A percentile compares a stretch with the other conserved stretches of the same genome.
These are phyloP conservation scores for Mesitornis unicolor DNA, from an alignment of 2,113 vertebrate genomes.

Conservation along the genomic window DNA sequence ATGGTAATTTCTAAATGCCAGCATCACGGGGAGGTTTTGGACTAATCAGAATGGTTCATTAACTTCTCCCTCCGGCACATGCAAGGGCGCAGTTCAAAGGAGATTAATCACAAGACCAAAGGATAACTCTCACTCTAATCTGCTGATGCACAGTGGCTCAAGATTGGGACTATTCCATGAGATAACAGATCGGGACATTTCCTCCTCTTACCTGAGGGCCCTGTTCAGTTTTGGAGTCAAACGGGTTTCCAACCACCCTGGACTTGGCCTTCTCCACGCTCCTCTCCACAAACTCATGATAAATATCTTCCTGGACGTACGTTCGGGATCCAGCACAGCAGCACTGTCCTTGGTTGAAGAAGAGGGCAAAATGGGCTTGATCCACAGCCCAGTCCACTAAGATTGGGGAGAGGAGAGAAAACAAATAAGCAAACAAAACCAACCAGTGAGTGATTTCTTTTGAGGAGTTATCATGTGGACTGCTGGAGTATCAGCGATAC, in stretches of 20 bases:
- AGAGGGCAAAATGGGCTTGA: constrained; percentile 91
- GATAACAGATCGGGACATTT: neutral
- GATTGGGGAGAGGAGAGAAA: neutral
- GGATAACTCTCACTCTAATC: neutral
- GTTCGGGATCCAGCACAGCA: constrained; percentile 92
- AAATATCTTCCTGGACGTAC: constrained; percentile 89
- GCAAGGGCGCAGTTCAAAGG: neutral
- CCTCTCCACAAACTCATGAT: constrained; percentile 89
- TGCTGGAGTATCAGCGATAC: neutral
- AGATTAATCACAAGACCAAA: neutral
- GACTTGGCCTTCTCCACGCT: constrained; percentile 84
- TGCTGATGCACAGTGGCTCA: no score
- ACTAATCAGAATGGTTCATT: neutral
- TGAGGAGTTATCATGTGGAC: neutral
- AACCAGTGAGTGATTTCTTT: neutral
- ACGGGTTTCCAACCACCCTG: constrained; percentile 92
- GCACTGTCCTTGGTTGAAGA: constrained; percentile 99
- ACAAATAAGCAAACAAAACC: neutral
- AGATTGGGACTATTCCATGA: neutral
- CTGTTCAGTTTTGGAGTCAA: constrained; percentile 89
- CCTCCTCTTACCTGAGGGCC: constrained; percentile 87
- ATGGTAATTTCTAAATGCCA: neutral
- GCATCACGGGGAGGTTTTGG: neutral
- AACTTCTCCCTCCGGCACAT: neutral
- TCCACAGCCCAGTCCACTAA: constrained; percentile 94